A percentile compares a stretch with the other conserved stretches of the same genome.
Conservation (phyloP, 2,888 invertebrate genomes). For the Pheosia tremula region DNA sequence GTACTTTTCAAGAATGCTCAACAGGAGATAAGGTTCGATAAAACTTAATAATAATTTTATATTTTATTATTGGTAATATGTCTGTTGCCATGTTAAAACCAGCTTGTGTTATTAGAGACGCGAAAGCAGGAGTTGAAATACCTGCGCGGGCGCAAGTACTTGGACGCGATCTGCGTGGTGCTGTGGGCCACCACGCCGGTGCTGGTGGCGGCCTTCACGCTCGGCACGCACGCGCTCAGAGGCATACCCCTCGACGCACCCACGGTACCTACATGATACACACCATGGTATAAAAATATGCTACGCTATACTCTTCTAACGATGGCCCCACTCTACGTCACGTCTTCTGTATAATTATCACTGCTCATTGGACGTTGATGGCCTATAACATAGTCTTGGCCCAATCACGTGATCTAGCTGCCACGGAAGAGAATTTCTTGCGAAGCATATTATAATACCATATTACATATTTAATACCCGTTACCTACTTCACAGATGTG, state of each 20-base stretch:
- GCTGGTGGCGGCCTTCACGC: constrained; percentile 92
- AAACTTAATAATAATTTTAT: background rate
- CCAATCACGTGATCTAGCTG: no score
- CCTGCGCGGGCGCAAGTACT: constrained; percentile 94
- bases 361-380: no score
- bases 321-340: no score
- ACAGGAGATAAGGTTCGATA: no score
- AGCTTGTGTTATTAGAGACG: constrained; percentile 73
- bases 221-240: constrained; percentile 90
- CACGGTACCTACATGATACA: constrained; percentile 78
- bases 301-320: no score
- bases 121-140: constrained; percentile 90
- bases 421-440: no score
- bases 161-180: constrained; percentile 98
- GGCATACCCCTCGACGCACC: constrained; percentile 93
- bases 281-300: no score
- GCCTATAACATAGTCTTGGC: no score
- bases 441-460: no score
- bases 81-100: background rate
- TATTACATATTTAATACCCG: no score
- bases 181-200: constrained; percentile 99
- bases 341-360: no score
- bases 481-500: no score
- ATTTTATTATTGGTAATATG: background rate
- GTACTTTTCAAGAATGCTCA: background rate